Evolutionary conservation across 2,888 invertebrate species (phyloP), one percentile per base, ranked within the genome.

Genomic region (Drosophila emarginata): DNA sequence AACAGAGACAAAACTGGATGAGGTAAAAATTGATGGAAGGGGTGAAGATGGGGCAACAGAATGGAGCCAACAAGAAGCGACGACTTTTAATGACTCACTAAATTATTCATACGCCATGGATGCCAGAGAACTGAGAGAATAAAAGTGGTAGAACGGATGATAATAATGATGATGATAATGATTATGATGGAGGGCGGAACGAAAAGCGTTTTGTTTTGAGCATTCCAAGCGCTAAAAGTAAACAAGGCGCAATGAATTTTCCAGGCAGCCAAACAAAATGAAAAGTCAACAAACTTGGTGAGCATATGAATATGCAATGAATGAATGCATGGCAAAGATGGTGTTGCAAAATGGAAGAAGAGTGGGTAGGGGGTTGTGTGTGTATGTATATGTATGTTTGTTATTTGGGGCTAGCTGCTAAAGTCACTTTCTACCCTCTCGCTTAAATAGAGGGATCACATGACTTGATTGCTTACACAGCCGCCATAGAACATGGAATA

Each of bases 251-350:
- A 70, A 79, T 79, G 82, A 81, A 81, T 78, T 79, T 87, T 87
- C 80, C 87, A 79, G 77, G 72, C 87, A 82, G 81, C 80, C 83
- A 82, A 85, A 87, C 83, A 85, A 89, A 88, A 88, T 88, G 84
- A 79, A 89, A 87, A 89, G 85, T 85, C 85, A 85, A 85, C 85
- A 85, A 85, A 85, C 87, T 78, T 84, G 84, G 65, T 77, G 73
- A 80, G 78, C 87, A 87, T 87, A 83, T 87, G 83, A 87, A 83
- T 83, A 87, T 87, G 86, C 83, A 83, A 87, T 87, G 83, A 87
- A 45, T 45, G 45, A 45, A 82, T 87, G 86, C 80, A 82, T 62
- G 79, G 78, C 83, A 72, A 85, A 88, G 88, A 87, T 81, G 85
- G 79, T 87, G 81, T 80, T 83, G 74, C 70, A 14, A 2, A 14